Base-by-base conservation (phyloP, 2,888 invertebrate genomes). In the Rhagium mordax region DNA sequence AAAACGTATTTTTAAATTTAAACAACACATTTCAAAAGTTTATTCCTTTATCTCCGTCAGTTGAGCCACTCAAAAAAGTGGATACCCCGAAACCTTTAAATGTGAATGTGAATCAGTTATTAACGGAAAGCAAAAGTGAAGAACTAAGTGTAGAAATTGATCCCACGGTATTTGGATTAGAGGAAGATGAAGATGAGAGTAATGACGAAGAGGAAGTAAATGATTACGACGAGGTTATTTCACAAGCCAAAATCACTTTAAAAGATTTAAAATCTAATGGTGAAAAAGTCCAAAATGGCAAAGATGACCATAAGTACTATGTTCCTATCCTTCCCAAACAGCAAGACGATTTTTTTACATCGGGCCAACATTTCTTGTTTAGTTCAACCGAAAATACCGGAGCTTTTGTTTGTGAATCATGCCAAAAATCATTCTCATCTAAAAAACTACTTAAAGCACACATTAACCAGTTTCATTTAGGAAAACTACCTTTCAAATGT, bases 71-170 rank as follows among this genome's bases (percentile, higher is more conserved):
- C 0, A 71, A 72, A 51, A 77, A 74, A 66, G 21, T 20, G n/a
- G 75, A 77, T n/a, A 1, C 68, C 6, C 53, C 53, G 8, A 79
- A 79, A 27, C 74, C 71, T n/a, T 55, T 55, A 16, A 80, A 82
- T 70, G 55, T 81, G 13, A 83, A 80, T 62, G 82, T 85, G n/a
- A 81, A 78, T 71, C 79, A 83, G 71, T 72, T 85, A 3, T 71
- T 85, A 48, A 85, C 81, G 5, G 84, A 85, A 69, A 81, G 77
- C 4, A 86, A 86, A 77, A 84, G 84, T 10, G 87, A 87, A 77
- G 87, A 87, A 75, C 78, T 87, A 20, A 87, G 87, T 73, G 84
- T 87, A 1, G 87, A 87, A 82, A 83, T 87, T 27, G 86, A 87
- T 74, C 87, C 87, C 1, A 84, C 83, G 8, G 83, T 84, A 68